A percentile compares a stretch with the other conserved stretches of the same genome.
phyloP scores from a whole-genome alignment of 2,113 vertebrate genomes.

The Oncorhynchus mykiss region DNA sequence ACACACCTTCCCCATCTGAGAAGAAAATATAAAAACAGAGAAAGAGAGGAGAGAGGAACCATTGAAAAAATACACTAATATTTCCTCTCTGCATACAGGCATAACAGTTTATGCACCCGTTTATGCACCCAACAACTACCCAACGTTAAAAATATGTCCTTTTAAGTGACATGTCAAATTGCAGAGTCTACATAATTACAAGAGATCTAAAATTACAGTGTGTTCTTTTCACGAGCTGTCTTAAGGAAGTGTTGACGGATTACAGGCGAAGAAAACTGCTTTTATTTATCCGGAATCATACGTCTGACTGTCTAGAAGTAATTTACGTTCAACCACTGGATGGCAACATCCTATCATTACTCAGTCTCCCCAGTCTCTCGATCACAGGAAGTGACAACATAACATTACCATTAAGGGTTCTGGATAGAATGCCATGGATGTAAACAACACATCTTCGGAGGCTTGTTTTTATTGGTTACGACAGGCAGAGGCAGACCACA shows the following conservation, averaged over 20 bases:
- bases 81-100: slow-evolving; percentile 18
- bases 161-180: slow-evolving; percentile 49
- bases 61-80: slow-evolving; percentile 30
- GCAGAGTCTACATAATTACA: slow-evolving; percentile 57
- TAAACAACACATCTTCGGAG: slow-evolving; percentile 61
- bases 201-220: slow-evolving; percentile 65
- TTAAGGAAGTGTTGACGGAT: slow-evolving; percentile 65
- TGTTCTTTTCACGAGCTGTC: slow-evolving; percentile 60
- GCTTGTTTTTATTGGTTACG: slow-evolving; percentile 36
- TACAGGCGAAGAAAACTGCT: slow-evolving; percentile 44
- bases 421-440: slow-evolving; percentile 57
- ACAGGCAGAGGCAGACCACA: not conserved
- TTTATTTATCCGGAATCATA: slow-evolving; percentile 62
- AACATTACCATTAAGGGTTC: slow-evolving; percentile 50
- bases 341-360: slow-evolving; percentile 68
- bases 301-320: slow-evolving; percentile 59
- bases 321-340: slow-evolving; percentile 64
- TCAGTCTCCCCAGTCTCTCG: slow-evolving; percentile 52
- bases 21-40: not conserved
- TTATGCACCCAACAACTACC: slow-evolving; percentile 14
- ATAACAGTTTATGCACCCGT: not conserved
- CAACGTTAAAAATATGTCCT: slow-evolving; percentile 46
- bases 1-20: slow-evolving; percentile 62
- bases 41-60: slow-evolving; percentile 7
- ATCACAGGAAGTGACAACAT: slow-evolving; percentile 66